Evolutionary conservation across 2,113 vertebrate species (phyloP).

Genomic region (Datnioides undecimradiatus): DNA sequence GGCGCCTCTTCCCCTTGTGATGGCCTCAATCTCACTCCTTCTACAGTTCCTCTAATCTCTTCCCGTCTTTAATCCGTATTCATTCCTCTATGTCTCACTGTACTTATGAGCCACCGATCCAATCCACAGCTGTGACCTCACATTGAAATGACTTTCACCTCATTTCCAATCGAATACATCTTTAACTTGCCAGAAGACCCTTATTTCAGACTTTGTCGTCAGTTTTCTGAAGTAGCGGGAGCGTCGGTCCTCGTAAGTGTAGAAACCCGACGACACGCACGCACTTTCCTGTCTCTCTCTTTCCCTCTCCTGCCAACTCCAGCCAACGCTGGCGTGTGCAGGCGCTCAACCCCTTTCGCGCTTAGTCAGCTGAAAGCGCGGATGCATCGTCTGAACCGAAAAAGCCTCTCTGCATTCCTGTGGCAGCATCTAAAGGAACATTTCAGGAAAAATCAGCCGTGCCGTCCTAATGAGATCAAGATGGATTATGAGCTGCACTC

Average conservation of each 20-base stretch:
- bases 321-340: conserved; percentile 48
- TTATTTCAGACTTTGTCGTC: background rate
- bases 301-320: conserved; percentile 28
- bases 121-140: background rate
- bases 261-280: conserved; percentile 5
- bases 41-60: background rate
- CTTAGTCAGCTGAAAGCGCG: conserved; percentile 71
- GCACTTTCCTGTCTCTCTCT: conserved; percentile 12
- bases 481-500: conserved; percentile 74
- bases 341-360: conserved; percentile 37
- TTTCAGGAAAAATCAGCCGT: conserved; percentile 69
- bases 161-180: background rate
- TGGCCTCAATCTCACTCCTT: conserved; percentile 2
- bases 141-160: background rate
- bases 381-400: conserved; percentile 64
- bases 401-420: conserved; percentile 73
- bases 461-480: conserved; percentile 78
- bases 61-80: background rate
- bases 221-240: background rate
- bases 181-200: background rate
- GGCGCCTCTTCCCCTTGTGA: background rate
- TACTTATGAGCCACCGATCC: background rate
- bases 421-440: conserved; percentile 77
- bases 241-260: conserved; percentile 1
- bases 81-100: background rate